A percentile compares a stretch with the other conserved stretches of the same genome.
Conservation (phyloP, 2,888 invertebrate genomes). For the Cheiracanthium punctorium region DNA sequence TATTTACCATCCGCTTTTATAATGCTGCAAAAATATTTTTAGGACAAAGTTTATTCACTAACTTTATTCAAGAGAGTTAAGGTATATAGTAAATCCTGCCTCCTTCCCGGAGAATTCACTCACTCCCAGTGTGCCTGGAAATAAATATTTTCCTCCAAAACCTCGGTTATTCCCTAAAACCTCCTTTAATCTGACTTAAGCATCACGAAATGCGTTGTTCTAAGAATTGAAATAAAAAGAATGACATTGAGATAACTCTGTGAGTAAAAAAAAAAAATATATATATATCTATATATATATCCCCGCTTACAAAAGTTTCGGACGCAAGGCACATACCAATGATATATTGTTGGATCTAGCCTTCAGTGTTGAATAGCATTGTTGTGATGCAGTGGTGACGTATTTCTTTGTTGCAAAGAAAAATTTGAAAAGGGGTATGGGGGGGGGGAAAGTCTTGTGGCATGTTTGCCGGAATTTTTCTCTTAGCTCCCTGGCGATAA, state of each 20-base stretch:
- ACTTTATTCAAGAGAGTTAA: too few species aligned
- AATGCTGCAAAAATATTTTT: too few species aligned
- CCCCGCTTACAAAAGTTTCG: slow-evolving; percentile 44
- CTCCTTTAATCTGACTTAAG: slow-evolving; percentile 49
- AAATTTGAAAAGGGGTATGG: slow-evolving; percentile 22
- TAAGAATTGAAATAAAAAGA: slow-evolving; percentile 16
- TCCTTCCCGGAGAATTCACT: background rate
- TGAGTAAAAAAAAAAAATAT: slow-evolving; percentile 4
- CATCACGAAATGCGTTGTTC: slow-evolving; percentile 44
- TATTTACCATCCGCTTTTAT: too few species aligned
- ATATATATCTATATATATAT: too few species aligned
- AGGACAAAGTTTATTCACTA: too few species aligned
- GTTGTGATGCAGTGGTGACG: slow-evolving; percentile 50
- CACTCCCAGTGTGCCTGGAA: background rate
- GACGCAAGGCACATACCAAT: slow-evolving; percentile 52
- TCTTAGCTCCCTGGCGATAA: slow-evolving; percentile 1
- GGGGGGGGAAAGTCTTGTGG: slow-evolving; percentile 17
- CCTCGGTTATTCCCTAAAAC: background rate
- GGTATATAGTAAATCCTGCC: too few species aligned
- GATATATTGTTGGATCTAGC: slow-evolving; percentile 46
- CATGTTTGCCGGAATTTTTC: slow-evolving; percentile 28
- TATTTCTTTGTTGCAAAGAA: slow-evolving; percentile 44
- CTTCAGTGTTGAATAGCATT: slow-evolving; percentile 45
- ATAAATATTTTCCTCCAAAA: background rate
- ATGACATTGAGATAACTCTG: slow-evolving; percentile 1